phyloP scores from a whole-genome alignment of 2,113 vertebrate species.

The Choloepus hoffmanni region DNA sequence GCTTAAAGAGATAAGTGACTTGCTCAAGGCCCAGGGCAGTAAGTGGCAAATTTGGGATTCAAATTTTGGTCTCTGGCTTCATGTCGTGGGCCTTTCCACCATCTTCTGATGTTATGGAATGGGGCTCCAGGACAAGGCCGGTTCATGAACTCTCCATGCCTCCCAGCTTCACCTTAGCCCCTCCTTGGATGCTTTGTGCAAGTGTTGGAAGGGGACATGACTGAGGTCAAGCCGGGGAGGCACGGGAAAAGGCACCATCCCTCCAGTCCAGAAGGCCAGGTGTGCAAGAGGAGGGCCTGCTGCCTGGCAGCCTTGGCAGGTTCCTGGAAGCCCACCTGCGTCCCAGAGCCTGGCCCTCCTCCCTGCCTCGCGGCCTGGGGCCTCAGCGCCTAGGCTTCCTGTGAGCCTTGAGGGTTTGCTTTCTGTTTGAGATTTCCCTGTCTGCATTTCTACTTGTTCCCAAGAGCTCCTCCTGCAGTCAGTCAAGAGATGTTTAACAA shows the following conservation, averaged over 20 bases:
- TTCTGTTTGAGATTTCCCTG: constrained; percentile 8
- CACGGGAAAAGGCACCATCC: background rate
- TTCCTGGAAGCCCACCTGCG: background rate
- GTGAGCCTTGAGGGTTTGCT: constrained; percentile 8
- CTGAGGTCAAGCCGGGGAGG: background rate
- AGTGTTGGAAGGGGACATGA: background rate
- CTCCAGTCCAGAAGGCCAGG: background rate
- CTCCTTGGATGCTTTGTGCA: background rate
- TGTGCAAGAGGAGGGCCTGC: background rate
- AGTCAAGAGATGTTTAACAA: constrained; percentile 21
- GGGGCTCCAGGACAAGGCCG: background rate
- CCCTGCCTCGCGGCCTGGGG: background rate
- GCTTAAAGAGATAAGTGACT: background rate
- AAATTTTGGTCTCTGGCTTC: background rate
- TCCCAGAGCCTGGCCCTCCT: background rate
- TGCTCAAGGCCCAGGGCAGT: background rate
- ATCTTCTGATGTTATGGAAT: background rate
- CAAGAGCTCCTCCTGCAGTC: background rate
- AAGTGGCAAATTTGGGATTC: background rate
- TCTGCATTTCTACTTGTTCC: background rate
- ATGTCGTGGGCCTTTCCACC: background rate
- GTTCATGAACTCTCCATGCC: background rate
- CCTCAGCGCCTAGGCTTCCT: background rate
- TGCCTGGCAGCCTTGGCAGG: background rate
- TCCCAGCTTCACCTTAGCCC: background rate